Evolutionary conservation across 1,140 invertebrate genomes (phyloP).

Genomic region (Paramacrobiotus metropolitanus): DNA sequence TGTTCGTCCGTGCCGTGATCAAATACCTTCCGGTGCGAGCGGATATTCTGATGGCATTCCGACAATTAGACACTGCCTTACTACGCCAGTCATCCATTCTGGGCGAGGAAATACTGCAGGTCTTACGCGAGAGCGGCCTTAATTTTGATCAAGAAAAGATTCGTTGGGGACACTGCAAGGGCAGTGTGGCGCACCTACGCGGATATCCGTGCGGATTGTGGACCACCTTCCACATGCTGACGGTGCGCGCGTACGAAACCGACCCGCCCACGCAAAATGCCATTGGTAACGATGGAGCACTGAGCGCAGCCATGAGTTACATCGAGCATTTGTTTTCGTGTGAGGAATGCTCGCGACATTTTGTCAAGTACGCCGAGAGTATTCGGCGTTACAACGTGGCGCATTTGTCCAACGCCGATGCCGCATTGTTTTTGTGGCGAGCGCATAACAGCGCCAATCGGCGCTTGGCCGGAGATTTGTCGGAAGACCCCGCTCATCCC

Average conservation of each 20-base stretch:
- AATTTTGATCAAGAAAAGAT: slow-evolving; percentile 23
- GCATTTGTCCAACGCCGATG: slow-evolving; percentile 42
- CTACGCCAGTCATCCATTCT: not conserved
- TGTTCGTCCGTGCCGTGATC: slow-evolving; percentile 32
- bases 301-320: slow-evolving; percentile 61
- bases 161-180: slow-evolving; percentile 59
- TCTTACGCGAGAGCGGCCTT: slow-evolving; percentile 5
- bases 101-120: slow-evolving; percentile 8
- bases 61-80: not conserved
- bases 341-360: slow-evolving; percentile 61
- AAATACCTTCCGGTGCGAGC: not conserved
- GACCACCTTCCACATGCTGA: slow-evolving; percentile 78
- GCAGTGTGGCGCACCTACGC: slow-evolving; percentile 39
- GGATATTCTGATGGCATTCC: slow-evolving; percentile 2
- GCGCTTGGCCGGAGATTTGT: slow-evolving; percentile 51
- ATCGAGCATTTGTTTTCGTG: slow-evolving; percentile 84
- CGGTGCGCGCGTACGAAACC: slow-evolving; percentile 43
- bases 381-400: slow-evolving; percentile 36
- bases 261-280: slow-evolving; percentile 23
- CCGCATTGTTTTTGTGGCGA: slow-evolving; percentile 76
- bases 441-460: slow-evolving; percentile 82
- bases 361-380: slow-evolving; percentile 41
- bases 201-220: slow-evolving; percentile 91
- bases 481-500: slow-evolving; percentile 66
- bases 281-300: slow-evolving; percentile 31